Evolutionary conservation across 2,888 invertebrate genomes (phyloP).

Genomic region (Ectobius pallidus): DNA sequence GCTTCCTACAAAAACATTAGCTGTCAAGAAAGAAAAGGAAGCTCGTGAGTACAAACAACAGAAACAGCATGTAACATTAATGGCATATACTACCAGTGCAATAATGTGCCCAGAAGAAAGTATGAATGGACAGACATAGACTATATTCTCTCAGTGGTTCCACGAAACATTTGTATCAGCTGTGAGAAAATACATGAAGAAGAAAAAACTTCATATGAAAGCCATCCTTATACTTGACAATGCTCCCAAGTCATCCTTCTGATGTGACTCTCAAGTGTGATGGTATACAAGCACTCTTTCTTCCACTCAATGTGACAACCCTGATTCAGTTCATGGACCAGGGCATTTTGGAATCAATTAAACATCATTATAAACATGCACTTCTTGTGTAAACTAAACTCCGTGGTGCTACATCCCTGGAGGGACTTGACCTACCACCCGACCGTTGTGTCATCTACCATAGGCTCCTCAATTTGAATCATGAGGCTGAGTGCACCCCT

Average conservation of each 20-base stretch:
- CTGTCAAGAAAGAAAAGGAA: background rate
- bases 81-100: background rate
- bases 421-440: too few relatives aligned
- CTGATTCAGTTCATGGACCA: slow-evolving; percentile 7
- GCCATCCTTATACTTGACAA: background rate
- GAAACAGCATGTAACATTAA: background rate
- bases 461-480: too few relatives aligned
- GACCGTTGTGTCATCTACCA: too few relatives aligned
- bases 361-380: background rate
- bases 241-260: slow-evolving; percentile 2
- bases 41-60: background rate
- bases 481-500: too few relatives aligned
- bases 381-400: too few relatives aligned
- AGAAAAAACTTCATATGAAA: background rate
- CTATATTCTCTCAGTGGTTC: slow-evolving; percentile 23
- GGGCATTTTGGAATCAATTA: background rate
- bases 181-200: slow-evolving; percentile 9
- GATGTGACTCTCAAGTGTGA: background rate
- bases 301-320: background rate
- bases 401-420: too few relatives aligned
- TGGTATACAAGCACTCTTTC: slow-evolving; percentile 14
- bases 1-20: background rate
- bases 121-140: slow-evolving; percentile 1
- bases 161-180: slow-evolving; percentile 3
- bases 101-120: slow-evolving; percentile 11